Evolutionary conservation across 2,113 vertebrate species (phyloP).

Genomic region (Vanacampus margaritifer): DNA sequence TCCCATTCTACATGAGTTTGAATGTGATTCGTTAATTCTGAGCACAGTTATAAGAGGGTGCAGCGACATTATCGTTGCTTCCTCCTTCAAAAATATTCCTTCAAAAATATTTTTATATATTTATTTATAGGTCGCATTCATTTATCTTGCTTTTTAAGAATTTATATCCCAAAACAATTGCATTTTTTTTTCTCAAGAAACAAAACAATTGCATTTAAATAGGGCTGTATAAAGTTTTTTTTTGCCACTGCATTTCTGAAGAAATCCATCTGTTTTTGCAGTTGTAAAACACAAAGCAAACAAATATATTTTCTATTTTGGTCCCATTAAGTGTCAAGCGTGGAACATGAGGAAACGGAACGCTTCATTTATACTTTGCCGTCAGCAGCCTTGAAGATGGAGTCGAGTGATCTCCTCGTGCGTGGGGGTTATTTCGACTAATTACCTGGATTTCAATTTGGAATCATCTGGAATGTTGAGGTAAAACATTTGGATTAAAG

Average conservation of each 20-base stretch:
- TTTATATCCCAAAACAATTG: too few species aligned
- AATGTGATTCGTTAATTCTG: too few species aligned
- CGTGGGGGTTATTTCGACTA: constrained; percentile 33
- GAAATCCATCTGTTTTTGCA: not conserved
- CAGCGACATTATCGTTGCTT: too few species aligned
- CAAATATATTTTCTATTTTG: constrained; percentile 23
- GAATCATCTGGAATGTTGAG: constrained; percentile 37
- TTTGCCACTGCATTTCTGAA: not conserved
- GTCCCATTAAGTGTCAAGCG: constrained; percentile 31
- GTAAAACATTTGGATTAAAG: constrained; percentile 61
- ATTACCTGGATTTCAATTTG: constrained; percentile 56
- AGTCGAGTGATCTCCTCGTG: constrained; percentile 3
- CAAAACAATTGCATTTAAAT: too few species aligned
- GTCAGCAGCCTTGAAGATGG: constrained; percentile 25
- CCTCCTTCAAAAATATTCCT: too few species aligned
- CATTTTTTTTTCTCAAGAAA: too few species aligned
- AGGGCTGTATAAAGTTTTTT: too few species aligned
- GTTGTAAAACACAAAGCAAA: not conserved
- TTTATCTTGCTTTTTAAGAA: too few species aligned
- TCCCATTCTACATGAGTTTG: too few species aligned
- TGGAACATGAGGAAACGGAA: constrained; percentile 11
- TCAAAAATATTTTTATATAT: too few species aligned
- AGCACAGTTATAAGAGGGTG: too few species aligned
- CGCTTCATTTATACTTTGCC: constrained; percentile 22
- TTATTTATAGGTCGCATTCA: too few species aligned